phyloP scores from a whole-genome alignment of 2,888 invertebrate species.

The Schizaphis graminum region DNA sequence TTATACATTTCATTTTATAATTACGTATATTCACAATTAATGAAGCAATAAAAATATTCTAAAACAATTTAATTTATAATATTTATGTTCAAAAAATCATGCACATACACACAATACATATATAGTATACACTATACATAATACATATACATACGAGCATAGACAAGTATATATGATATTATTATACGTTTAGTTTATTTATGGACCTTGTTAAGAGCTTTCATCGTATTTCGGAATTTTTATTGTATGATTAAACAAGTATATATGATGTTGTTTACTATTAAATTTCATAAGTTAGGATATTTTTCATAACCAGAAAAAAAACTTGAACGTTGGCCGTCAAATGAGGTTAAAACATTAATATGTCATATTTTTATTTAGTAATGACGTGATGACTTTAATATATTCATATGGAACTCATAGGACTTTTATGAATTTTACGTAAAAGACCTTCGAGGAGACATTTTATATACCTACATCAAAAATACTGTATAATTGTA shows the following conservation, averaged over 20 bases:
- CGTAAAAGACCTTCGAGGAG: conserved; percentile 7
- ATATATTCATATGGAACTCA: conserved; percentile 11
- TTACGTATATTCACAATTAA: conserved; percentile 26
- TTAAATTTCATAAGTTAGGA: not conserved
- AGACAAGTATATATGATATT: not conserved
- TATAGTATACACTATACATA: not conserved
- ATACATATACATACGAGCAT: too few relatives aligned
- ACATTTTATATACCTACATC: conserved; percentile 11
- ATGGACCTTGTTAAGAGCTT: conserved; percentile 40
- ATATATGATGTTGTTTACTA: conserved; percentile 27
- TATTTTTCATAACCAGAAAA: conserved; percentile 27
- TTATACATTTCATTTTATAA: conserved; percentile 54
- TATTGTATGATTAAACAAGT: not conserved
- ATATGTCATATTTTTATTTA: conserved; percentile 22
- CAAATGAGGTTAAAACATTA: conserved; percentile 46
- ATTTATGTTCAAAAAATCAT: not conserved
- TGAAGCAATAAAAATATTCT: conserved; percentile 53
- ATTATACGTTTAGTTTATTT: not conserved
- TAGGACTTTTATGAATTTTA: not conserved
- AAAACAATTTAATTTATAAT: conserved; percentile 7
- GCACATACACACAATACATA: too few relatives aligned
- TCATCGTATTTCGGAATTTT: conserved; percentile 19
- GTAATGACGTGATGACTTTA: not conserved
- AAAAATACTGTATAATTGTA: not conserved
- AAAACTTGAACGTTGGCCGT: conserved; percentile 35